Evolutionary conservation across 2,888 invertebrate genomes (phyloP).

Genomic region (Anorthoa munda): DNA sequence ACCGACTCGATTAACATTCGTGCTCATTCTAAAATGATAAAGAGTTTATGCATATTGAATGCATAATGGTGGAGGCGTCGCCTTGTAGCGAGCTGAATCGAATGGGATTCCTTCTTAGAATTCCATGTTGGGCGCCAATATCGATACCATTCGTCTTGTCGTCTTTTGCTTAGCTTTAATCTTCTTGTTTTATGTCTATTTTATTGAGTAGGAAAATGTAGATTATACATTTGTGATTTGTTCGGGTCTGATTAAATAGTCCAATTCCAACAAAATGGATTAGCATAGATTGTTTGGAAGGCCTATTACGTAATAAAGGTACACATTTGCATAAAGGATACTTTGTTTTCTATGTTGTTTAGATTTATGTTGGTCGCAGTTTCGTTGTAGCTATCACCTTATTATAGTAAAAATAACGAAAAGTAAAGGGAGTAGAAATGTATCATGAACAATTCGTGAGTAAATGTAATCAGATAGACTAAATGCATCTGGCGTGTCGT

Average conservation of each 20-base stretch:
- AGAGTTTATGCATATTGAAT: constrained; percentile 74
- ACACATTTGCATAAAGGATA: constrained; percentile 30
- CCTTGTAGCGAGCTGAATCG: constrained; percentile 57
- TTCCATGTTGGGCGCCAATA: constrained; percentile 67
- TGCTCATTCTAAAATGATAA: constrained; percentile 78
- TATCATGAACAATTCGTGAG: constrained; percentile 66
- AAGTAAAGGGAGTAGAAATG: neutral
- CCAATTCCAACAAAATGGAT: constrained; percentile 40
- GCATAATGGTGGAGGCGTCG: constrained; percentile 65
- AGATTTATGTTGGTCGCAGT: neutral
- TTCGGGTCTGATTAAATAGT: constrained; percentile 33
- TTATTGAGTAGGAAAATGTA: constrained; percentile 48
- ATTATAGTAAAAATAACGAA: neutral
- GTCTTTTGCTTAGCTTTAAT: constrained; percentile 55
- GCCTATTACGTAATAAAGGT: constrained; percentile 38
- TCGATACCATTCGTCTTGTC: constrained; percentile 56
- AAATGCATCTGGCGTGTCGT: constrained; percentile 37
- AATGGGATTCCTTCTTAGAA: constrained; percentile 67
- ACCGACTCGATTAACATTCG: constrained; percentile 77
- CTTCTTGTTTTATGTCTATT: constrained; percentile 44
- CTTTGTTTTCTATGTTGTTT: constrained; percentile 1
- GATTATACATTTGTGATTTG: constrained; percentile 45
- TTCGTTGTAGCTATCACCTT: neutral
- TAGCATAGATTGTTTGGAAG: constrained; percentile 35
- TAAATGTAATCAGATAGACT: constrained; percentile 63